Percentiles rank a stretch among this genome's conserved stretches.
Conservation (phyloP, 2,113 vertebrate genomes). For the Catharus fuscescens region DNA sequence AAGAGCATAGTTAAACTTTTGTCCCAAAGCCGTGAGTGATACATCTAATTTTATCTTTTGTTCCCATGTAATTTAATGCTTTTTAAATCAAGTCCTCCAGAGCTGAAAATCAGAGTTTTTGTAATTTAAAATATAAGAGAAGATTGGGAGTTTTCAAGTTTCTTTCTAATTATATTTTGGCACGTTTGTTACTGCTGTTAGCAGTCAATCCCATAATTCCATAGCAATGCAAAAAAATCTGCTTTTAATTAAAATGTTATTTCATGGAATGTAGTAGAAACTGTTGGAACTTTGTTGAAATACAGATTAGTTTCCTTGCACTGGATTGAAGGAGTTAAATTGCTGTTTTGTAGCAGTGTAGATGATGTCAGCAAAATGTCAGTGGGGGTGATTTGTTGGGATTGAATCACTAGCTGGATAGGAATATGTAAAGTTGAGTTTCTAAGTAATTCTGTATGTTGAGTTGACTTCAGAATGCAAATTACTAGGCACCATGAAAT, state of each 20-base stretch:
- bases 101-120: not conserved
- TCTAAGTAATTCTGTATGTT: not conserved
- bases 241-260: not conserved
- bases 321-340: not conserved
- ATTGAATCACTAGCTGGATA: not conserved
- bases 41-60: not conserved
- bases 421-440: not conserved
- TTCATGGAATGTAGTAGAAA: not conserved
- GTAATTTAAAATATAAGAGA: not conserved
- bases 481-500: not conserved
- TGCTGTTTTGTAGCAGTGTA: not conserved
- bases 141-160: not conserved
- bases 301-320: not conserved
- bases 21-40: not conserved
- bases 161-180: not conserved
- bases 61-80: not conserved
- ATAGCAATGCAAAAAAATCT: not conserved
- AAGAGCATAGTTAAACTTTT: not conserved
- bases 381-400: not conserved
- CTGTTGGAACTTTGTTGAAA: not conserved
- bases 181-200: not conserved
- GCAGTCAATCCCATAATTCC: not conserved
- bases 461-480: not conserved
- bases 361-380: not conserved
- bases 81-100: not conserved